Evolutionary conservation across 2,888 invertebrate species (phyloP), one percentile per base, ranked within the genome.

Genomic region (Perizoma affinitatum): DNA sequence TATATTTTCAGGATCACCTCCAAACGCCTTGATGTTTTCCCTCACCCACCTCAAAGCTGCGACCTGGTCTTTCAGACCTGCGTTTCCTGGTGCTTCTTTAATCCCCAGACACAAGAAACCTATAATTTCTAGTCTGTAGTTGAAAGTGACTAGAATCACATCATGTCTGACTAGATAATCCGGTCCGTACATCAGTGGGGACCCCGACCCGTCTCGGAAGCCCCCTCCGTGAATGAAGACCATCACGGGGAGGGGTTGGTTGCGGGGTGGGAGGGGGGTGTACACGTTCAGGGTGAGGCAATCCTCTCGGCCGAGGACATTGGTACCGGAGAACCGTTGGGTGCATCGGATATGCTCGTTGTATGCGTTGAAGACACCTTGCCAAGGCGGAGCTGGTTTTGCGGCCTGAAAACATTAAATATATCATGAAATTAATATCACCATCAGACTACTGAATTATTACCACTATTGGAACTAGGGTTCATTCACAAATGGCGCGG

Each of bases 211-310:
- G 34, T 87, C 87, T 34, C 87, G 71, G 65, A 86, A 92, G 0
- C 90, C 91, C 11, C 91, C 91, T 10, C 91, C 91, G 45, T 92
- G 91, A 65, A 92, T 84, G 68, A 86, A 91, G 0, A 90, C 83
- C 88, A 92, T 90, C 40, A 92, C 91, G 4, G 91, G 90, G 0
- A 76, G 74, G 0, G 70, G 73, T 4, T 70, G 43, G 5, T 60
- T 42, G 5, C 61, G 36, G 3, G 58, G 47, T 9, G 70, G 60
- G 4, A 75, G 42, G 0, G 92, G 92, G 0, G 86, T 83, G 70
- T 89, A 90, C 0, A 92, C 72, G 65, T 91, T 92, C 0, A 90
- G 69, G 0, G 79, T 80, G 55, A 91, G 83, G 57, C 91, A 92
- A 68, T 92, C 82, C 61, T 90, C 90, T 41, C 65, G 73, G 2